A percentile compares a stretch with the other conserved stretches of the same genome.
Evolutionary conservation across 37 sponge, comb jelly and placozoan species (phyloP).

Genomic region (Oscarella lobularis): DNA sequence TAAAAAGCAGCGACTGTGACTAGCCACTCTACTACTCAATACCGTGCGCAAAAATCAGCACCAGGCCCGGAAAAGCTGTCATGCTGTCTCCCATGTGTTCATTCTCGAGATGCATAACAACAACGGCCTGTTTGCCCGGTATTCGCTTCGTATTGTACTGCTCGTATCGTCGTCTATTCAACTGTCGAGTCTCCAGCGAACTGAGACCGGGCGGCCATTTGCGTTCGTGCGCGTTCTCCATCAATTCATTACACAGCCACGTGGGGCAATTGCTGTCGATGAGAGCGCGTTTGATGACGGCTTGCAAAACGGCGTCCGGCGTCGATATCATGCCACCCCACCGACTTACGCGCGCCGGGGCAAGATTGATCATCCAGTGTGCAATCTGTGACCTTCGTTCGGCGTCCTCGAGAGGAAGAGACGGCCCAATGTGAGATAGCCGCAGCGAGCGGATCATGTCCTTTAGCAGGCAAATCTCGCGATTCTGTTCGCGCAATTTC

Average conservation of each 20-base stretch:
- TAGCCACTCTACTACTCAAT: slow-evolving; percentile 47
- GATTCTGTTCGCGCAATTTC: slow-evolving; percentile 11
- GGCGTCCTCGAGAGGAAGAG: slow-evolving; percentile 23
- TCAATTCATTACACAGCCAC: slow-evolving; percentile 63
- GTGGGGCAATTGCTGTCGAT: slow-evolving; percentile 78
- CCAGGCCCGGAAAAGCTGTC: slow-evolving; percentile 74
- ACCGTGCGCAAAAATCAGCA: slow-evolving; percentile 97
- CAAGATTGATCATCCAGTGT: slow-evolving; percentile 48
- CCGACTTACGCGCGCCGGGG: slow-evolving; percentile 50
- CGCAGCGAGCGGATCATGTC: slow-evolving; percentile 28
- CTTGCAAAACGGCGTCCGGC: slow-evolving; percentile 83
- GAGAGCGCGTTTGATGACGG: slow-evolving; percentile 72
- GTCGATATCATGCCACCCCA: slow-evolving; percentile 99
- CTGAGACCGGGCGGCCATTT: slow-evolving; percentile 87
- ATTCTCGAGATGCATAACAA: slow-evolving; percentile 87
- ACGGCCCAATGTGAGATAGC: background rate
- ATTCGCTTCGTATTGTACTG: slow-evolving; percentile 81
- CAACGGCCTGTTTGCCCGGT: slow-evolving; percentile 92
- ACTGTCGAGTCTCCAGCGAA: slow-evolving; percentile 86
- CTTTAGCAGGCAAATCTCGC: slow-evolving; percentile 54
- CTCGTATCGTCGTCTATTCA: slow-evolving; percentile 77
- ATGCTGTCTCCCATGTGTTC: slow-evolving; percentile 91
- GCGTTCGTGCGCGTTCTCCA: slow-evolving; percentile 86
- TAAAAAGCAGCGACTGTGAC: background rate
- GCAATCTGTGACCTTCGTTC: slow-evolving; percentile 53